Percentiles rank a stretch among this genome's conserved stretches.
phyloP scores from a whole-genome alignment of 2,113 vertebrate species.

The Epinephelus moara region DNA sequence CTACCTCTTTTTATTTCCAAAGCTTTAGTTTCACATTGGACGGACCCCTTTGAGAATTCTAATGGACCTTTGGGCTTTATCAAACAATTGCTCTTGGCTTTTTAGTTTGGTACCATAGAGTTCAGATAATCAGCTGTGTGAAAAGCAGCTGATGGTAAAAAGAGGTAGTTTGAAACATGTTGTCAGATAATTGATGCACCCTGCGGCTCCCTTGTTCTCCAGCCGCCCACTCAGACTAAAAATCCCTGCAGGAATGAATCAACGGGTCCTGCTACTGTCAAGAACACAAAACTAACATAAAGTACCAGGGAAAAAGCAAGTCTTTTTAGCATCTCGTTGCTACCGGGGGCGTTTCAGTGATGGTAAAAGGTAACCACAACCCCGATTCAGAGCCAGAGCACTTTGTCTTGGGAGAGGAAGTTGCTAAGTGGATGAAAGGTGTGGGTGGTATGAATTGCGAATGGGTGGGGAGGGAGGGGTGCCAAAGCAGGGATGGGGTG shows the following conservation, averaged over 20 bases:
- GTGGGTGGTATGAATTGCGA: constrained; percentile 48
- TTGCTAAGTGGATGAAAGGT: constrained; percentile 55
- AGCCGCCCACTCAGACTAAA: constrained; percentile 69
- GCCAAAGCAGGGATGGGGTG: constrained; percentile 8
- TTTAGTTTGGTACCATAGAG: constrained; percentile 50
- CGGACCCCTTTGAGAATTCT: constrained; percentile 50
- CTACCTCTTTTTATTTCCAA: constrained; percentile 48
- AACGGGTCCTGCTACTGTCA: constrained; percentile 59
- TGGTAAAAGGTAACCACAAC: constrained; percentile 48
- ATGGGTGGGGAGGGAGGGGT: neutral
- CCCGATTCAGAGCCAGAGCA: constrained; percentile 39
- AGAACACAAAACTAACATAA: constrained; percentile 58
- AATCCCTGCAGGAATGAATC: constrained; percentile 71
- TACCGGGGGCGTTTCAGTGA: constrained; percentile 34
- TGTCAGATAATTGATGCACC: constrained; percentile 76
- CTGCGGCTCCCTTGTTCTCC: constrained; percentile 67
- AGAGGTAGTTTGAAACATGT: constrained; percentile 65
- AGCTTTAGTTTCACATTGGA: constrained; percentile 54
- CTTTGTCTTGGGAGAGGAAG: constrained; percentile 61
- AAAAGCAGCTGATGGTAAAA: constrained; percentile 66
- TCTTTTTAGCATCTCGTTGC: constrained; percentile 53
- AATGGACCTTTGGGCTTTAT: constrained; percentile 63
- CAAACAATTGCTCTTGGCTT: constrained; percentile 63
- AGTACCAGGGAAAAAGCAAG: constrained; percentile 12
- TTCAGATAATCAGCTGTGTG: constrained; percentile 69